Evolutionary conservation across 2,113 vertebrate genomes (phyloP).

Genomic region (Nycticorax nycticorax): DNA sequence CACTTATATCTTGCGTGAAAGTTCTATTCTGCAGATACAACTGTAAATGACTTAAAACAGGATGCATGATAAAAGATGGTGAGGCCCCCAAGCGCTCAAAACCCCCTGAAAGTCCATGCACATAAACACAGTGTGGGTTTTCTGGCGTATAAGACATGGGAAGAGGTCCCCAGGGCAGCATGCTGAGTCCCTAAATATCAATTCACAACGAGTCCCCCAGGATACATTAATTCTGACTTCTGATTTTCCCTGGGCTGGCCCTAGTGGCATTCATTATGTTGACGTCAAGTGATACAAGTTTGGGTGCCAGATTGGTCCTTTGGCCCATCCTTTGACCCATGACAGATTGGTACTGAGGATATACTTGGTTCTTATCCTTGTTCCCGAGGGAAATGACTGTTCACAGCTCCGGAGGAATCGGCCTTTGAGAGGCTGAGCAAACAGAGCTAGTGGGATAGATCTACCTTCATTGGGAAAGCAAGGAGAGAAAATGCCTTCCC

Average conservation of each 20-base stretch:
- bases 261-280: not conserved
- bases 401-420: not conserved
- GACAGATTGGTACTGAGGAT: not conserved
- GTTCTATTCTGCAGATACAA: not conserved
- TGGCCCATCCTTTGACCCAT: not conserved
- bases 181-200: not conserved
- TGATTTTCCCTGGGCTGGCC: not conserved
- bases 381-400: not conserved
- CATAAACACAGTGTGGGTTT: not conserved
- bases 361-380: not conserved
- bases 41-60: not conserved
- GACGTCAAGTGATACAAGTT: not conserved
- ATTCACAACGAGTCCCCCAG: not conserved
- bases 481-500: not conserved
- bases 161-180: not conserved
- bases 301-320: not conserved
- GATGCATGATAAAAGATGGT: not conserved
- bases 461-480: not conserved
- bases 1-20: not conserved
- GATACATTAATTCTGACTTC: constrained; percentile 4
- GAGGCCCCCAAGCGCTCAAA: not conserved
- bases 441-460: not conserved
- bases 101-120: not conserved
- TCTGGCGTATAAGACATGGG: not conserved
- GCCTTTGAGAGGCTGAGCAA: not conserved